Evolutionary conservation across 1,140 invertebrate species (phyloP), one percentile per base, ranked within the genome.

Genomic region (Triops longicaudatus): DNA sequence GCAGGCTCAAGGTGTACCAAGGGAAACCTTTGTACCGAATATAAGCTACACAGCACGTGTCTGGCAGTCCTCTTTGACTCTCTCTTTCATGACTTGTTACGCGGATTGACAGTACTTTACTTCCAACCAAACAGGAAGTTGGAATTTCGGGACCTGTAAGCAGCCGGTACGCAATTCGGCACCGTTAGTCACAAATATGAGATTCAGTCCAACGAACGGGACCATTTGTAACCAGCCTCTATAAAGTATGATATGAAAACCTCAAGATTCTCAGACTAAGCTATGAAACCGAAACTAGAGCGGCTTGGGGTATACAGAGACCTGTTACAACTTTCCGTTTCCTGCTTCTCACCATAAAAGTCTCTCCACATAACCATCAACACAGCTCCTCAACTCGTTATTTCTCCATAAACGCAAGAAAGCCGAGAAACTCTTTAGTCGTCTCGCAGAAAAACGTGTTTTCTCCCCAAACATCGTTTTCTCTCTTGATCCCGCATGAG

Each of bases 211-310:
- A 63, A 63, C 14, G 50, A 63, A 63, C 50, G 50, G 50, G 17
- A 63, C 50, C 14, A 63, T 63, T 63, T 63, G 50, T 63, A 63
- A 63, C 50, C 50, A n/a, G 43, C 43, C 14, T 37, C 31, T 7
- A 7, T 37, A 22, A 63, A 12, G 50, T 63, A 14, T 17, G 22
- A 63, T n/a, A 63, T n/a, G 22, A 22, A 63, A 63, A 63, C 50
- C 50, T 22, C 50, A 22, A 63, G 22, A 22, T 63, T 63, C 50
- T 22, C 50, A 63, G n/a, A 4, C n/a, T 63, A 22, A 63, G 50
- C 50, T 63, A 14, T 63, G 50, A 63, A 63, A 63, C 10, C 50
- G 50, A 63, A 63, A 63, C 50, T 63, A 63, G 50, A 63, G 50
- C 50, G 50, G 50, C 50, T 22, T n/a, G 22, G 43, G 22, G 44